phyloP scores from a whole-genome alignment of 1,140 invertebrate genomes.

The Heliconius melpomene region DNA sequence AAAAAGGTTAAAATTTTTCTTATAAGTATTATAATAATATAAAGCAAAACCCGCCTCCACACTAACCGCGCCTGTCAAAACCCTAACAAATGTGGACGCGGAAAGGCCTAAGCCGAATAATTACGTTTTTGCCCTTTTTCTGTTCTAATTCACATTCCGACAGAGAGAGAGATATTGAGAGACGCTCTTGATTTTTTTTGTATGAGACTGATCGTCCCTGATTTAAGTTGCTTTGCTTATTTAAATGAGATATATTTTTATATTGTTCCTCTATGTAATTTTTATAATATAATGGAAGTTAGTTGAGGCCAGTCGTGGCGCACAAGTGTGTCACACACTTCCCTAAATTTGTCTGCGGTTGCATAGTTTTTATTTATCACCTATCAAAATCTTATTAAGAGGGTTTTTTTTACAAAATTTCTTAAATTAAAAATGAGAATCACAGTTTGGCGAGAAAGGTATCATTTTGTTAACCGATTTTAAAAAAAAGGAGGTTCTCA shows the following conservation, averaged over 20 bases:
- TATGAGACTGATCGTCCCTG: neutral
- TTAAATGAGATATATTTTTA: neutral
- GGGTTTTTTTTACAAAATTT: too few relatives aligned
- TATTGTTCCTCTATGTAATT: neutral
- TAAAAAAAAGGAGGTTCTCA: too few relatives aligned
- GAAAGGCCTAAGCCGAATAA: constrained; percentile 55
- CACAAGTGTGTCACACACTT: too few relatives aligned
- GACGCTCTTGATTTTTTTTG: constrained; percentile 13
- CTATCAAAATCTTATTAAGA: too few relatives aligned
- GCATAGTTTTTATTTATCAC: too few relatives aligned
- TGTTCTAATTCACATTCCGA: constrained; percentile 34
- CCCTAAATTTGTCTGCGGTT: too few relatives aligned
- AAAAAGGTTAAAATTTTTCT: neutral
- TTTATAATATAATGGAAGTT: too few relatives aligned
- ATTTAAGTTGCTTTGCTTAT: neutral
- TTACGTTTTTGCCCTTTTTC: constrained; percentile 52
- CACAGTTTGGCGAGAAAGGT: too few relatives aligned
- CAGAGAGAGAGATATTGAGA: constrained; percentile 33
- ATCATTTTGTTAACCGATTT: too few relatives aligned
- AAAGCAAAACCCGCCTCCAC: constrained; percentile 35
- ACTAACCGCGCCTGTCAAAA: constrained; percentile 37
- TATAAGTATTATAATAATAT: neutral
- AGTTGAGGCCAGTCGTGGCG: too few relatives aligned
- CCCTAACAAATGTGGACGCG: constrained; percentile 55
- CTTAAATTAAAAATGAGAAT: too few relatives aligned